phyloP scores from a whole-genome alignment of 1,140 invertebrate genomes.

The Caerostris darwini region DNA sequence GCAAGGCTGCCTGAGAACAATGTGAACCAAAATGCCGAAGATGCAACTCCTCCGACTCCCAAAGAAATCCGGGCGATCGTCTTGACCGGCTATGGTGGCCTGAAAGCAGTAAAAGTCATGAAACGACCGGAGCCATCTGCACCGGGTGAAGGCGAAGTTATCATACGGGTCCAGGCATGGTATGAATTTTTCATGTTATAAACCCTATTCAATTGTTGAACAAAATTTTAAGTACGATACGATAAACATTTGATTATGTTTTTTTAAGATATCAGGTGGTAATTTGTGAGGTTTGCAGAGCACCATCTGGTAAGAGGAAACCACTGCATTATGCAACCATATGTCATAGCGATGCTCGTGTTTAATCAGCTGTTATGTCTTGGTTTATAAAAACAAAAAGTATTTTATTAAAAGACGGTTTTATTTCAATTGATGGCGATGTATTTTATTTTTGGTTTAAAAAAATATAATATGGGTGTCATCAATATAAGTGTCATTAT shows the following conservation, averaged over 20 bases:
- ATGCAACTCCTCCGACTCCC: conserved; percentile 81
- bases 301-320: background rate
- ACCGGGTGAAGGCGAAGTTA: conserved; percentile 89
- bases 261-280: background rate
- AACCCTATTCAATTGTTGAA: background rate
- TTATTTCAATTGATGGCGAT: background rate
- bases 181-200: conserved; percentile 80
- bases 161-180: conserved; percentile 92
- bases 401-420: background rate
- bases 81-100: conserved; percentile 90
- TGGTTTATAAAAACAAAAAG: background rate
- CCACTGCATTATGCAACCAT: background rate
- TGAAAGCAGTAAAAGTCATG: conserved; percentile 91
- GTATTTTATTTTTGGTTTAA: background rate
- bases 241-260: background rate
- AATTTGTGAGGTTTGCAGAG: background rate
- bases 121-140: conserved; percentile 89
- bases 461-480: background rate
- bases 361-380: background rate
- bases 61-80: conserved; percentile 93
- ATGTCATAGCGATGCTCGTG: background rate
- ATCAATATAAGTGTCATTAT: background rate
- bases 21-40: conserved; percentile 55
- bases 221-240: no score
- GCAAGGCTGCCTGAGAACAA: conserved; percentile 62